Percentiles rank a stretch among this genome's conserved stretches.
These are phyloP conservation scores for Empidonax traillii DNA, from an alignment of 2,113 vertebrate species.

Conservation along the genomic window DNA sequence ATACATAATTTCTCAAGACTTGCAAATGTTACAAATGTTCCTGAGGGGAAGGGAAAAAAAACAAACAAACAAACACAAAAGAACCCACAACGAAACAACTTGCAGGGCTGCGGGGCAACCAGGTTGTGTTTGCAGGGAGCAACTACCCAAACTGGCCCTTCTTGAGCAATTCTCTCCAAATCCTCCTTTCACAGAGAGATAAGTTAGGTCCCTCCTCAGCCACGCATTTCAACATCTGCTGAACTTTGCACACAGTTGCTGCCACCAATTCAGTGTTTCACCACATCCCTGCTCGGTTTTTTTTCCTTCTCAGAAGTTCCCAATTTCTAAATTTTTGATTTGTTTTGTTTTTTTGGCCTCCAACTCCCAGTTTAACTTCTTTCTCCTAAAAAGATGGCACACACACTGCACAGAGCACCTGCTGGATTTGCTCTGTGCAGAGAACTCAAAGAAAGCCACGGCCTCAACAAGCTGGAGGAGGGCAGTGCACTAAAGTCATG, in stretches of 20 bases:
- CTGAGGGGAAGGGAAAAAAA: fast-evolving
- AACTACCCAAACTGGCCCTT: background rate
- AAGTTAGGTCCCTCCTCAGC: background rate
- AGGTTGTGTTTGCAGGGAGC: background rate
- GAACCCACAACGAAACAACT: background rate
- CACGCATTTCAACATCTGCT: background rate
- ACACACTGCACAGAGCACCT: background rate
- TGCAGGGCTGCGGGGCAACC: background rate
- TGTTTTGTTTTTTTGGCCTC: background rate
- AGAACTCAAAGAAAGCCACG: background rate
- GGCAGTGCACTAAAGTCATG: background rate
- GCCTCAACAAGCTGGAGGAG: background rate
- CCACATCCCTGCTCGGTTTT: background rate
- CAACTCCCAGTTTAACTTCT: background rate
- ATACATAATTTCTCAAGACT: background rate
- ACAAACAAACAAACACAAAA: too few relatives aligned
- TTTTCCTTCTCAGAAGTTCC: background rate
- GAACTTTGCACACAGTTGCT: background rate
- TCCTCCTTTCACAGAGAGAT: background rate
- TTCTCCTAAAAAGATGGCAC: background rate
- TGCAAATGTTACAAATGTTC: background rate
- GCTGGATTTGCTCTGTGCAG: background rate
- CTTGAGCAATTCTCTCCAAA: background rate
- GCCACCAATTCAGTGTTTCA: background rate
- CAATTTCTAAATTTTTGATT: background rate